Evolutionary conservation across 2,797 vertebrate species (phyloP).

Genomic region (Aphelocoma californica): DNA sequence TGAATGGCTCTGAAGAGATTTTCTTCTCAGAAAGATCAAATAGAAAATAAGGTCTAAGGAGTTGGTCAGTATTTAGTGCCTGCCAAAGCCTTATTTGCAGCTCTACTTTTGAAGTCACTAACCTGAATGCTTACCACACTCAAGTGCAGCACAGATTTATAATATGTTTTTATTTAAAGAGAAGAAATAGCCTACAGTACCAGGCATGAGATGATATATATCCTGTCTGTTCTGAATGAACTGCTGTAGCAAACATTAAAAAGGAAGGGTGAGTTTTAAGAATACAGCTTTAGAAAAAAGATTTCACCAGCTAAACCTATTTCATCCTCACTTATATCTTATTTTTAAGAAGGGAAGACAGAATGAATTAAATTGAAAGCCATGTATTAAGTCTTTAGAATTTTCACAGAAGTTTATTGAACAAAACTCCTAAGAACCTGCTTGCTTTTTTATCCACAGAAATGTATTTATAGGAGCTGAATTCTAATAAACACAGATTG

Average conservation of each 20-base stretch:
- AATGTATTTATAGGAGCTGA: slow-evolving; percentile 74
- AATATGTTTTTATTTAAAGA: slow-evolving; percentile 60
- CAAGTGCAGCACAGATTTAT: slow-evolving; percentile 46
- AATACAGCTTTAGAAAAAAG: slow-evolving; percentile 29
- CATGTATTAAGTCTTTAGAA: slow-evolving; percentile 54
- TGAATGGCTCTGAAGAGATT: slow-evolving; percentile 19
- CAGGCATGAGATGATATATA: slow-evolving; percentile 15
- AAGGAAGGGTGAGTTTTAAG: slow-evolving; percentile 40
- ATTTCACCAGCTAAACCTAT: slow-evolving; percentile 42
- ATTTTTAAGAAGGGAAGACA: slow-evolving; percentile 54
- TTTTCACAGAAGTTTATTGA: slow-evolving; percentile 60
- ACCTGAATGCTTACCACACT: slow-evolving; percentile 19
- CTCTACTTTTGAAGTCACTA: slow-evolving; percentile 44
- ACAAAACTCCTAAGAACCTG: slow-evolving; percentile 59
- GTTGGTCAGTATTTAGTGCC: not conserved
- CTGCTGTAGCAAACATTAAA: slow-evolving; percentile 42
- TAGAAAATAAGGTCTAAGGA: not conserved
- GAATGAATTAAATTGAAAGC: slow-evolving; percentile 60
- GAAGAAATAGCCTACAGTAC: slow-evolving; percentile 38
- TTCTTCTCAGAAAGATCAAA: slow-evolving; percentile 34
- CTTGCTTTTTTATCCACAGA: slow-evolving; percentile 63
- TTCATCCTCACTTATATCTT: slow-evolving; percentile 50
- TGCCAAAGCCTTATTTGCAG: slow-evolving; percentile 30
- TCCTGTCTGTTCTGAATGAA: slow-evolving; percentile 26
- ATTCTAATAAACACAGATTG: slow-evolving; percentile 83